A percentile compares a stretch with the other conserved stretches of the same genome.
These are phyloP conservation scores for Serrognathus titanus DNA, from an alignment of 2,888 invertebrate genomes.

Conservation along the genomic window DNA sequence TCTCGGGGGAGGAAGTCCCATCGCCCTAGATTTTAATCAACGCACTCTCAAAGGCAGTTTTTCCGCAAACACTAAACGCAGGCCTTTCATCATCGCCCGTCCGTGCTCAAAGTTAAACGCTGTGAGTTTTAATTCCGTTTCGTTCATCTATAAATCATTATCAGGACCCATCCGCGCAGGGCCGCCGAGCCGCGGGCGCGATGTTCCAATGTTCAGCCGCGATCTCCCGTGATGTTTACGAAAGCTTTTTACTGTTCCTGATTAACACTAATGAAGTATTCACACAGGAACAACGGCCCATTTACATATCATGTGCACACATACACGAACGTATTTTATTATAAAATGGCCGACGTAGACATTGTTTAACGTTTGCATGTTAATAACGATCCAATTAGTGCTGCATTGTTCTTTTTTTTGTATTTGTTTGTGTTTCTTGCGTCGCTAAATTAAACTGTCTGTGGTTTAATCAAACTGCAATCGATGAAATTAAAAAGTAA, in stretches of 20 bases:
- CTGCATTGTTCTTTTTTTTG: no score
- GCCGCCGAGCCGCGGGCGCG: slow-evolving; percentile 26
- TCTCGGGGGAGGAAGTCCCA: no score
- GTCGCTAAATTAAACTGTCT: no score
- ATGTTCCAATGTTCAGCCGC: slow-evolving; percentile 23
- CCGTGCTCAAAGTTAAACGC: not conserved
- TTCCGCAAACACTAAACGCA: not conserved
- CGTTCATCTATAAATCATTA: slow-evolving; percentile 32
- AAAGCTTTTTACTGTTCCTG: slow-evolving; percentile 35
- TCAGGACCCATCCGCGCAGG: slow-evolving; percentile 26
- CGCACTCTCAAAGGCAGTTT: not conserved
- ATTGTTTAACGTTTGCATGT: no score
- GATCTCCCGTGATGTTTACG: slow-evolving; percentile 28
- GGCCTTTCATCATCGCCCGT: not conserved
- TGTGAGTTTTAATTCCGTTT: slow-evolving; percentile 27
- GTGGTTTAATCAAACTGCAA: no score
- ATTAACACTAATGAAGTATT: slow-evolving; percentile 38
- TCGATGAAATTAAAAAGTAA: no score
- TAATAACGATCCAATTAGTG: no score
- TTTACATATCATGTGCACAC: slow-evolving; percentile 9
- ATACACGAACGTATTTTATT: slow-evolving; percentile 5
- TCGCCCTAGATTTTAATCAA: no score
- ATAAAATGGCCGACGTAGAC: not conserved
- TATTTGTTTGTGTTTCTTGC: no score
- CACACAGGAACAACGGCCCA: slow-evolving; percentile 17